Percentiles rank a stretch among this genome's conserved stretches.
Evolutionary conservation across 2,797 vertebrate species (phyloP).

Genomic region (Podarcis lilfordi): DNA sequence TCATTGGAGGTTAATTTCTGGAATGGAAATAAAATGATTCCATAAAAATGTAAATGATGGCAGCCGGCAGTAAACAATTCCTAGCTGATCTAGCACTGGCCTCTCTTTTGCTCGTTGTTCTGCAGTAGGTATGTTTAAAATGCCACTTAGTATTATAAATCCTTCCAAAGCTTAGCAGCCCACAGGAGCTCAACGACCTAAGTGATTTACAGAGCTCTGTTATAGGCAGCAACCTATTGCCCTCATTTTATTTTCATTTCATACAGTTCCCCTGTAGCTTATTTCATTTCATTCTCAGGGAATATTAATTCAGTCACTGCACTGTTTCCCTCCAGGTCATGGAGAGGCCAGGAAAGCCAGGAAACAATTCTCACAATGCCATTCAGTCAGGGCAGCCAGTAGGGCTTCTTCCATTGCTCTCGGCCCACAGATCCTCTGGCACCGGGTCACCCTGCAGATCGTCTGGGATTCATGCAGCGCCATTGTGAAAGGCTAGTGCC

Average conservation of each 20-base stretch:
- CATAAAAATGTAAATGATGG: background rate
- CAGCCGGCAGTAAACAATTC: constrained; percentile 10
- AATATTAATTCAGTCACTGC: constrained; percentile 69
- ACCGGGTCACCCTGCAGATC: background rate
- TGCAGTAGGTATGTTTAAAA: constrained; percentile 18
- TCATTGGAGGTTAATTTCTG: constrained; percentile 3
- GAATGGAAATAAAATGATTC: background rate
- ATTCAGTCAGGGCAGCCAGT: background rate
- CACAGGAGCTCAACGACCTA: constrained; percentile 41
- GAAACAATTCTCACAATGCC: constrained; percentile 46
- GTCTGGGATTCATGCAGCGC: background rate
- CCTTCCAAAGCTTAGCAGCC: constrained; percentile 59
- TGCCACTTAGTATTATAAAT: constrained; percentile 54
- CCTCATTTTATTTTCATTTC: constrained; percentile 64
- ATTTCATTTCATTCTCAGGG: constrained; percentile 56
- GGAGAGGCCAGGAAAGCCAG: constrained; percentile 50
- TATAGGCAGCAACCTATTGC: constrained; percentile 62
- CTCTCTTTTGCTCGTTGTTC: background rate
- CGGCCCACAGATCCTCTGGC: background rate
- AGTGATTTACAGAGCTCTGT: constrained; percentile 62
- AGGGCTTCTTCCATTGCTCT: background rate
- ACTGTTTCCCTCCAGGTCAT: constrained; percentile 64
- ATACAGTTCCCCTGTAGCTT: constrained; percentile 56
- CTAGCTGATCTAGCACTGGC: background rate
- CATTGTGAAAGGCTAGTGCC: background rate